phyloP scores from a whole-genome alignment of 2,888 invertebrate genomes.

The Stomorhina lunata region DNA sequence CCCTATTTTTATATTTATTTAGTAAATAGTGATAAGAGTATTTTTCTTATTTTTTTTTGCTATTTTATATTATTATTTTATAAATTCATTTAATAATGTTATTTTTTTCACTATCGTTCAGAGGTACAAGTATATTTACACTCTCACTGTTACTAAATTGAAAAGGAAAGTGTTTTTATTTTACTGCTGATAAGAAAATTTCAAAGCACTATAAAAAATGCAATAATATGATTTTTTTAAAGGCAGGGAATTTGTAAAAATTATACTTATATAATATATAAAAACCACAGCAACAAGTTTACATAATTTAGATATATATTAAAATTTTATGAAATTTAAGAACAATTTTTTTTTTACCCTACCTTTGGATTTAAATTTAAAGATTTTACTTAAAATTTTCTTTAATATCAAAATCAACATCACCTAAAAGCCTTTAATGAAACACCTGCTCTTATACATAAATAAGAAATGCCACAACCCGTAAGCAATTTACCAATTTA shows the following conservation, averaged over 20 bases:
- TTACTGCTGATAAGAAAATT: conserved; percentile 39
- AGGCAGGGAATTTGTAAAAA: background rate
- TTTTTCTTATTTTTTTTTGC: background rate
- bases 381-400: too few relatives aligned
- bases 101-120: background rate
- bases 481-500: background rate
- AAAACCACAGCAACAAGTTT: conserved; percentile 13
- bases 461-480: too few relatives aligned
- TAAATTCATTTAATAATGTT: background rate
- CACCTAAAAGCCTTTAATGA: too few relatives aligned
- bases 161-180: conserved; percentile 50
- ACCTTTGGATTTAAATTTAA: too few relatives aligned
- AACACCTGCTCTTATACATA: too few relatives aligned
- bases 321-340: background rate
- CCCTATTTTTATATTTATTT: background rate
- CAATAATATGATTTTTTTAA: conserved; percentile 22
- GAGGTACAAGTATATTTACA: background rate
- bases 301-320: too few relatives aligned
- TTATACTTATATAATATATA: too few relatives aligned
- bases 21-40: conserved; percentile 28
- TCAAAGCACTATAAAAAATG: conserved; percentile 3
- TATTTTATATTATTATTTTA: background rate
- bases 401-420: too few relatives aligned
- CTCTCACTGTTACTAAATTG: conserved; percentile 24
- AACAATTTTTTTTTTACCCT: too few relatives aligned